A percentile compares a stretch with the other conserved stretches of the same genome.
phyloP scores from a whole-genome alignment of 2,888 invertebrate genomes.

The Heteromurus nitidus region DNA sequence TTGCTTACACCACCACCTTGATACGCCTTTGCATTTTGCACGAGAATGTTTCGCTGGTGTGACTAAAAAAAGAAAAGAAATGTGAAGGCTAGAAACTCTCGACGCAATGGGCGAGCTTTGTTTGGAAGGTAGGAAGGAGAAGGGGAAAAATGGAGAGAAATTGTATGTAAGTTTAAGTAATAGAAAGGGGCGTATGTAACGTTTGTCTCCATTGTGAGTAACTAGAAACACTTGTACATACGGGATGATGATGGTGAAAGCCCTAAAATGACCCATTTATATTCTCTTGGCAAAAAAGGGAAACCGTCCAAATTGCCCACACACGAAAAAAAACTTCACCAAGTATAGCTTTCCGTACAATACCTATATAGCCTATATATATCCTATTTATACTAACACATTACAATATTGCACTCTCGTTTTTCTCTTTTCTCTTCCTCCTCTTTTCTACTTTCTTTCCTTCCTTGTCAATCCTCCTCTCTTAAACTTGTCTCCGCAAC shows the following conservation, averaged over 20 bases:
- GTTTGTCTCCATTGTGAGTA: conserved; percentile 38
- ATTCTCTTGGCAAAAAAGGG: conserved; percentile 24
- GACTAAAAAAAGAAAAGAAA: too few relatives aligned
- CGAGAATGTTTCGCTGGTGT: too few relatives aligned
- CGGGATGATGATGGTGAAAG: conserved; percentile 1
- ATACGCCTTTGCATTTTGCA: too few relatives aligned
- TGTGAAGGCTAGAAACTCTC: background rate
- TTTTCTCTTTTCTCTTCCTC: background rate
- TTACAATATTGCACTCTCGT: background rate
- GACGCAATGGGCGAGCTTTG: too few relatives aligned
- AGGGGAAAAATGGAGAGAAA: background rate
- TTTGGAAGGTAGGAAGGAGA: background rate
- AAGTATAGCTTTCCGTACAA: too few relatives aligned
- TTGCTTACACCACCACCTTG: too few relatives aligned
- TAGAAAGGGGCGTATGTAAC: conserved; percentile 5
- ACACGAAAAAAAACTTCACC: background rate
- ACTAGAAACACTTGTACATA: conserved; percentile 20
- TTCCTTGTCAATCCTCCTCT: conserved; percentile 4
- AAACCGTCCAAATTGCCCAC: conserved; percentile 19
- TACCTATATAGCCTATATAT: too few relatives aligned
- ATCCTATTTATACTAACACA: background rate
- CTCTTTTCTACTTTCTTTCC: conserved; percentile 2
- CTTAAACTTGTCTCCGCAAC: background rate
- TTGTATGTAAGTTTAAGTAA: background rate
- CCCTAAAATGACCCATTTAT: conserved; percentile 36